Percentiles rank a stretch among this genome's conserved stretches.
These are phyloP conservation scores for Acrobasis suavella DNA, from an alignment of 2,888 invertebrate species.

Conservation along the genomic window DNA sequence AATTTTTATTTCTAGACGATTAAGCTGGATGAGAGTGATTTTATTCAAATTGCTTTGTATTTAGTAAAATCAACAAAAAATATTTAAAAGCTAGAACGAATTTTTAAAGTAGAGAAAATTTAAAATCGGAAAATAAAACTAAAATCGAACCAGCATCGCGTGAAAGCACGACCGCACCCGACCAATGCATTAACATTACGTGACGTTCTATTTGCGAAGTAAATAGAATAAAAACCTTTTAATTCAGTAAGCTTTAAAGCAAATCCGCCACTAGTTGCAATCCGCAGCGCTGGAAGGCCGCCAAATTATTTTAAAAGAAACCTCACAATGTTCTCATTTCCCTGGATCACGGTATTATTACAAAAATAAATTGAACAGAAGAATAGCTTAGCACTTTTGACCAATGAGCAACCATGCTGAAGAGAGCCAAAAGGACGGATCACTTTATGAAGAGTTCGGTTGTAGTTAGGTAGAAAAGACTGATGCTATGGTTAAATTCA, in stretches of 20 bases:
- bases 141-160: conserved; percentile 3
- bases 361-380: conserved; percentile 34
- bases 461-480: no score
- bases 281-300: conserved; percentile 56
- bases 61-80: not conserved
- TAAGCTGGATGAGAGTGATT: not conserved
- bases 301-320: conserved; percentile 80
- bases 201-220: conserved; percentile 35
- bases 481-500: no score
- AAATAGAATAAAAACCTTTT: conserved; percentile 61
- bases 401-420: no score
- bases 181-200: conserved; percentile 27
- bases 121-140: conserved; percentile 10
- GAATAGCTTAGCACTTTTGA: conserved; percentile 17
- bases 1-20: not conserved
- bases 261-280: conserved; percentile 76
- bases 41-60: not conserved
- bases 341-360: conserved; percentile 53
- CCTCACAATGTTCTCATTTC: conserved; percentile 62
- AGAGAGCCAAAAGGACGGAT: no score
- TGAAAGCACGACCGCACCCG: conserved; percentile 16
- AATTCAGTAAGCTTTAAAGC: conserved; percentile 61
- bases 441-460: no score
- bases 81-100: not conserved
- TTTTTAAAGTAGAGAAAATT: not conserved